These are phyloP conservation scores for Heliconius nattereri DNA, from an alignment of 1,140 invertebrate species.

Conservation along the genomic window DNA sequence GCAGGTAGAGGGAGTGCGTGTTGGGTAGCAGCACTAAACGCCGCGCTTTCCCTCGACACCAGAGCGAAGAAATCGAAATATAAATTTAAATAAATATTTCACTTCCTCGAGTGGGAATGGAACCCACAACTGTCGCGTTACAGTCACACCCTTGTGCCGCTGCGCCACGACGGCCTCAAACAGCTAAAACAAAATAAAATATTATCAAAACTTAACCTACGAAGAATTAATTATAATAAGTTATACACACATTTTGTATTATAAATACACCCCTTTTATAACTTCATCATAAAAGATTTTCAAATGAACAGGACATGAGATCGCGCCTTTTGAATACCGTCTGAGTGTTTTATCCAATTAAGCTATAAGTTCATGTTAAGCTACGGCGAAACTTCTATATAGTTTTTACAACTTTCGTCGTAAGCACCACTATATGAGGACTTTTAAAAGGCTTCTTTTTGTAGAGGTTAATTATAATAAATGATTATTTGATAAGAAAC, in stretches of 20 bases:
- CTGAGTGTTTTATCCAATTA: conserved; percentile 13
- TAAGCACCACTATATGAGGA: neutral
- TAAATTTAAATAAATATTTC: too few relatives aligned
- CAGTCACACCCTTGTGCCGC: too few relatives aligned
- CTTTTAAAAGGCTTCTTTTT: neutral
- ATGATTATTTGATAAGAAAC: neutral
- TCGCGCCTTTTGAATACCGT: neutral
- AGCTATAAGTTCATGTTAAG: conserved; percentile 10
- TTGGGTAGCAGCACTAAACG: too few relatives aligned
- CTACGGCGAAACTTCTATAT: neutral
- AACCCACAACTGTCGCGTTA: too few relatives aligned
- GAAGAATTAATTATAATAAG: neutral
- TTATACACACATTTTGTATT: neutral
- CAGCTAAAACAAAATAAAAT: too few relatives aligned
- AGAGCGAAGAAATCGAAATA: too few relatives aligned
- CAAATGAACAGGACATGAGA: neutral
- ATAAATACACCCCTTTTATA: neutral
- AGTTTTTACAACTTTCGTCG: neutral
- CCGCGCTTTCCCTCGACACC: too few relatives aligned
- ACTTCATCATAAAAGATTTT: neutral
- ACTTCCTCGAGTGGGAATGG: too few relatives aligned
- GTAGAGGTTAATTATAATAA: neutral
- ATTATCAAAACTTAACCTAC: too few relatives aligned
- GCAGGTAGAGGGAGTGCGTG: too few relatives aligned
- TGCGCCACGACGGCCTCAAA: too few relatives aligned